Conservation (phyloP, 2,113 vertebrate species). For the Psittacus erithacus region DNA sequence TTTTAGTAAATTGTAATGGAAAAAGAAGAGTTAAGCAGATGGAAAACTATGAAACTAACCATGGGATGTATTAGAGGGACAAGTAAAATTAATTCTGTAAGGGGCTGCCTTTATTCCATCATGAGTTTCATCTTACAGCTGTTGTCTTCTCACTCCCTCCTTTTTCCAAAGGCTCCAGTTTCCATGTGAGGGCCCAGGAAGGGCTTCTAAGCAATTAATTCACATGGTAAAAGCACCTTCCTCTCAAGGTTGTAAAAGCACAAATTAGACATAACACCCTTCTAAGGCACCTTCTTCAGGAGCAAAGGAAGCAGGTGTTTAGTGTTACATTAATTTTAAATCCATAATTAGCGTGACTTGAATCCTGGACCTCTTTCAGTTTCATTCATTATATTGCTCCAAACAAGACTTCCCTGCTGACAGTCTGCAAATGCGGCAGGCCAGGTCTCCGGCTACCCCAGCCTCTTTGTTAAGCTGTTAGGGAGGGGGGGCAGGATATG, state of each 20-base stretch:
- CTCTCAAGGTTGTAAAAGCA: conserved; percentile 21
- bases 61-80: neutral
- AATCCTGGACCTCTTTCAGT: conserved; percentile 25
- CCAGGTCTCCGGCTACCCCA: neutral
- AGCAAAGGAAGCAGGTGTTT: conserved; percentile 13
- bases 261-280: conserved; percentile 24
- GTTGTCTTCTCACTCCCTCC: conserved; percentile 2
- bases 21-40: conserved; percentile 6
- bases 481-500: neutral
- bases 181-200: neutral
- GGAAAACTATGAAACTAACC: neutral
- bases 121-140: conserved; percentile 14
- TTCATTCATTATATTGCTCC: conserved; percentile 9
- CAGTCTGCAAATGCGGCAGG: neutral
- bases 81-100: conserved; percentile 2
- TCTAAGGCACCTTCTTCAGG: conserved; percentile 16
- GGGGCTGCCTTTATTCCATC: neutral
- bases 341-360: conserved; percentile 22
- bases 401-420: neutral
- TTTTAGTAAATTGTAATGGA: neutral
- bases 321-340: conserved; percentile 52
- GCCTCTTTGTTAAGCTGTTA: neutral
- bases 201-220: conserved; percentile 20
- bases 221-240: conserved; percentile 1
- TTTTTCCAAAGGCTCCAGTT: neutral